phyloP scores from a whole-genome alignment of 2,113 vertebrate species.

The Gambusia holbrooki region DNA sequence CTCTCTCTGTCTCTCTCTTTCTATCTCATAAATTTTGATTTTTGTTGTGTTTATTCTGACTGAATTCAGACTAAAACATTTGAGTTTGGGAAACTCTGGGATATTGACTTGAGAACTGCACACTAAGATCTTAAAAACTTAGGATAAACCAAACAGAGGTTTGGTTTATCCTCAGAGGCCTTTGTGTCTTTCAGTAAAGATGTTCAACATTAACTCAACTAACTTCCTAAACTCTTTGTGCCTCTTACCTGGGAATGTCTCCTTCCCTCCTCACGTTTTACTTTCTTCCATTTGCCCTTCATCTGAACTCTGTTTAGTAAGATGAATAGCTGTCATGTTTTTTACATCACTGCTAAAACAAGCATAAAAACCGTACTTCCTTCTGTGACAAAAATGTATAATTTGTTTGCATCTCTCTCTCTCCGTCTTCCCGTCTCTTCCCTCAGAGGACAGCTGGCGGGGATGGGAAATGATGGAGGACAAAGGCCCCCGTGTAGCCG shows the following conservation, averaged over 20 bases:
- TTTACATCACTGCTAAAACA: constrained; percentile 43
- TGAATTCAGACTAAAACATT: background rate
- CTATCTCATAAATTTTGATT: no score
- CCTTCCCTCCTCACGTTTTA: constrained; percentile 5
- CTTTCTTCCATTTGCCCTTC: constrained; percentile 35
- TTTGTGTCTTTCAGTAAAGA: constrained; percentile 24
- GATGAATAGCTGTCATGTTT: constrained; percentile 47
- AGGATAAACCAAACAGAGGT: no score
- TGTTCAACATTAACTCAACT: constrained; percentile 20
- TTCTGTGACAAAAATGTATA: constrained; percentile 36
- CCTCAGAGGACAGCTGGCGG: constrained; percentile 64
- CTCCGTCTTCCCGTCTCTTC: constrained; percentile 4
- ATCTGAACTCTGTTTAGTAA: constrained; percentile 11
- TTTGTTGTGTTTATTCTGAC: no score
- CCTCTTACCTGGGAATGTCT: constrained; percentile 3
- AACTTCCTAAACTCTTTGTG: constrained; percentile 10
- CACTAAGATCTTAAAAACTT: constrained; percentile 1
- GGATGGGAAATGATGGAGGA: constrained; percentile 97
- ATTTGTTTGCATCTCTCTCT: background rate
- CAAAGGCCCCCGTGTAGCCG: constrained; percentile 95
- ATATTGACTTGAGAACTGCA: background rate
- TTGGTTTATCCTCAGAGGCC: background rate
- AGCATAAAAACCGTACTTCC: constrained; percentile 34
- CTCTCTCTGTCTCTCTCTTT: no score
- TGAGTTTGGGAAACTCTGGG: background rate